Evolutionary conservation across 2,113 vertebrate species (phyloP).

Genomic region (Bos taurus): ARS-UCD2.0 NC_037357.1:56944501-56945000

Average conservation of each 20-base stretch:
- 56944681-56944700: constrained; percentile 2
- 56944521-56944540: neutral
- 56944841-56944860: neutral
- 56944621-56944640: neutral
- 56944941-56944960: neutral
- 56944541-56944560: neutral
- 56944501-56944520: neutral
- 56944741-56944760: neutral
- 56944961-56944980: neutral
- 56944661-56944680: neutral
- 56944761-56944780: neutral
- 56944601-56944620: neutral
- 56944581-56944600: neutral
- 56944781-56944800: neutral
- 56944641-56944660: neutral
- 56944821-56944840: neutral
- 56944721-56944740: neutral
- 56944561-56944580: neutral
- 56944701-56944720: neutral
- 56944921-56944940: neutral
- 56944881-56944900: neutral
- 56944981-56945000: neutral
- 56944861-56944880: neutral
- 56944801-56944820: neutral
- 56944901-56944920: neutral